A percentile compares a stretch with the other conserved stretches of the same genome.
Conservation (phyloP, 2,113 vertebrate species). For the Trichechus manatus region DNA sequence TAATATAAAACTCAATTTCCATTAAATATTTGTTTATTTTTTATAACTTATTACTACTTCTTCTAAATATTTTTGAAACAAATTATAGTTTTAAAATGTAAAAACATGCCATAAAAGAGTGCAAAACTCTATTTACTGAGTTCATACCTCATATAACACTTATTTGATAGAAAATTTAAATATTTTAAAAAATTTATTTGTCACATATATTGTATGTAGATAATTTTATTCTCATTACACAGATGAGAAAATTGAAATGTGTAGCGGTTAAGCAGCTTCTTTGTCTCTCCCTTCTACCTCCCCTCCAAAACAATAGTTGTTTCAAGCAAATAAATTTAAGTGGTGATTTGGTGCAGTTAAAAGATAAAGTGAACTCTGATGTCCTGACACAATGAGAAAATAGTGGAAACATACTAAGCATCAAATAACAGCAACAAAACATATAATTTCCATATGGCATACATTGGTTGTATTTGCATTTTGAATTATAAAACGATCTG, state of each 20-base stretch:
- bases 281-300: no score
- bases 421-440: background rate
- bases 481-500: background rate
- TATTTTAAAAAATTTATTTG: conserved; percentile 1
- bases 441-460: background rate
- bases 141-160: background rate
- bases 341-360: background rate
- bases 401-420: background rate
- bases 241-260: background rate
- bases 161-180: background rate
- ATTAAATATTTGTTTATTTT: background rate
- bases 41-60: background rate
- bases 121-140: background rate
- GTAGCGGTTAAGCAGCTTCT: background rate
- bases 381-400: background rate
- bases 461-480: background rate
- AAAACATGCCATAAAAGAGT: background rate
- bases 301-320: background rate
- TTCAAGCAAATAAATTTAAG: background rate
- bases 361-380: background rate
- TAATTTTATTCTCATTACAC: background rate
- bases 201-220: background rate
- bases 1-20: background rate
- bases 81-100: background rate
- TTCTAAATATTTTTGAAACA: background rate